phyloP scores from a whole-genome alignment of 1,140 invertebrate species.

The Steinernema feltiae region DNA sequence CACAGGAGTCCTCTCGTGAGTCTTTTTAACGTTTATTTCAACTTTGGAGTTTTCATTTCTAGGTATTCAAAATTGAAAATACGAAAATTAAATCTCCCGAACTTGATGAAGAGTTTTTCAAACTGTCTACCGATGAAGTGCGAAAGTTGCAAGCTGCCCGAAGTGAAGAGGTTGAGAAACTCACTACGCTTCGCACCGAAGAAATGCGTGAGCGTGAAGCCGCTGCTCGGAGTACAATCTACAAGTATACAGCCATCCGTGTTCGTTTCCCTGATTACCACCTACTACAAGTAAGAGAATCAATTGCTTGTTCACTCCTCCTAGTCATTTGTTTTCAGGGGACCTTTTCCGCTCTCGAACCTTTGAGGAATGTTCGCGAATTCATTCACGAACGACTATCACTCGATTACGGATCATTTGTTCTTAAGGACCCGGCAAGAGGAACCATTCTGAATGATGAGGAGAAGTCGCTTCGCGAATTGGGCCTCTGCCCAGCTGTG shows the following conservation, averaged over 20 bases:
- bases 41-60: not conserved
- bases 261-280: constrained; percentile 28
- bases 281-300: constrained; percentile 29
- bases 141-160: not conserved
- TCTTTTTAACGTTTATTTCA: not conserved
- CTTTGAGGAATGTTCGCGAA: constrained; percentile 19
- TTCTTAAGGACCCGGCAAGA: not conserved
- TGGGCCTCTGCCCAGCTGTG: too few relatives aligned
- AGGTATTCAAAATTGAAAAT: not conserved
- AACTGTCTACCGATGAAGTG: constrained; percentile 29
- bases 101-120: constrained; percentile 14
- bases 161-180: not conserved
- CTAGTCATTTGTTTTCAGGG: constrained; percentile 21
- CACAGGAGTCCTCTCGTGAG: not conserved
- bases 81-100: not conserved
- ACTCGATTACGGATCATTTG: not conserved
- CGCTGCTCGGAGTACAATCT: not conserved
- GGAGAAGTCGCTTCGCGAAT: too few relatives aligned
- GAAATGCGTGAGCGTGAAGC: constrained; percentile 36
- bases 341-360: constrained; percentile 25
- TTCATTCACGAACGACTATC: constrained; percentile 12
- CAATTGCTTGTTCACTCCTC: not conserved
- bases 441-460: too few relatives aligned
- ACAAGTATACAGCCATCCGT: constrained; percentile 39
- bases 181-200: constrained; percentile 27